Evolutionary conservation across 2,113 vertebrate species (phyloP), one percentile per base, ranked within the genome.

Genomic region (Pelmatolapia mariae): DNA sequence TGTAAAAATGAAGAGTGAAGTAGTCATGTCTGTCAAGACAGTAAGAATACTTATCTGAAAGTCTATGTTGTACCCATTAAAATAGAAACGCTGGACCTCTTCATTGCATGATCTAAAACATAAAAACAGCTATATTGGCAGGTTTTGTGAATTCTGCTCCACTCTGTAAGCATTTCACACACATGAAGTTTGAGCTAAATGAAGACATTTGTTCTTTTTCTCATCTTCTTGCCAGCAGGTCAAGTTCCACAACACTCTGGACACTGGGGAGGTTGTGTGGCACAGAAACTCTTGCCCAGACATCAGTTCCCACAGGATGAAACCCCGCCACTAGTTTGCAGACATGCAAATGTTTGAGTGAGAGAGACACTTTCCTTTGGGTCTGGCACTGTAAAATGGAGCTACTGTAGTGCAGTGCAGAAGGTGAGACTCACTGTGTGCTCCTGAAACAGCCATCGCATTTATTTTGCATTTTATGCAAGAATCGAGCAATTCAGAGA

Each of bases 301-400:
- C 92, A 61, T 89, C 31, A 43, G 66, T 84, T 94, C 88, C 91
- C 90, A 91, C 89, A 81, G 86, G 63, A 85, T 91, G 81, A 91
- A 87, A 91, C 61, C 56, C 85, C 33, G 2, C 85, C 86, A 89
- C 61, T 73, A 78, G 86, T 92, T 87, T 84, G 82, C 86, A 94
- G 87, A 94, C 82, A 92, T 94, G 94, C 89, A 94, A 91, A 94
- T 91, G 93, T 95, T 89, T 88, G 87, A 91, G 47, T 68, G 89
- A 89, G 90, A 94, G 84, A 86, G 87, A 76, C 81, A 80, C 85
- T 91, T 94, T 95, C 89, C 93, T 89, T 73, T 89, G 47, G 82
- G 82, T 66, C 71, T 92, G 84, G 91, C 83, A n/a, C 81, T 83
- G 86, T 86, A 93, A 88, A 93, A 94, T 81, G 63, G 84, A 90